phyloP scores from a whole-genome alignment of 30 jellyfish, hydroid and myxozoan genomes.

The Pseudorhiza aurosa region DNA sequence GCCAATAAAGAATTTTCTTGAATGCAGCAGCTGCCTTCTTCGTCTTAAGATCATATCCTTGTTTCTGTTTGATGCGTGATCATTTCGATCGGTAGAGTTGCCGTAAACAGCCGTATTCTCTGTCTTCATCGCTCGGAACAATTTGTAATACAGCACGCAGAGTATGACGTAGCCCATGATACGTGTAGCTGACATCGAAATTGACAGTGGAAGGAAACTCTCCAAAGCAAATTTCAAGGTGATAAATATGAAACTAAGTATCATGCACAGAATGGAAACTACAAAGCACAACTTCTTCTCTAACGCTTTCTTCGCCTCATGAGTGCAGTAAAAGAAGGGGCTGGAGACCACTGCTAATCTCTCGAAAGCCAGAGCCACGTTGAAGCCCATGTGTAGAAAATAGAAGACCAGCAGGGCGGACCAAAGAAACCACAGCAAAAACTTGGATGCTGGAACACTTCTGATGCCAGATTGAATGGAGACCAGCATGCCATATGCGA shows the following conservation, averaged over 20 bases:
- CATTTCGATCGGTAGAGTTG: not conserved
- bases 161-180: not conserved
- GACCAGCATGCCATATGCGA: not conserved
- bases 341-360: not conserved
- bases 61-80: not conserved
- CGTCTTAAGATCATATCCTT: not conserved
- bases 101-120: not conserved
- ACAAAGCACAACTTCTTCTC: not conserved
- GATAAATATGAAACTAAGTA: not conserved
- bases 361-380: not conserved
- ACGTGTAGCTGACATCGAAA: not conserved
- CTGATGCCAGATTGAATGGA: not conserved
- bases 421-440: not conserved
- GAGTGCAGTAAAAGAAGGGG: not conserved
- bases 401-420: not conserved
- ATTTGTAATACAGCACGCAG: not conserved
- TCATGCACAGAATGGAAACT: not conserved
- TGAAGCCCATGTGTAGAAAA: not conserved
- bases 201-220: not conserved
- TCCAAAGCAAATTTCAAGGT: not conserved
- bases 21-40: not conserved
- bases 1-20: constrained; percentile 15
- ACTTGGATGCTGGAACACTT: not conserved
- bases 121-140: not conserved
- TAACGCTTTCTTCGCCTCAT: not conserved